phyloP scores from a whole-genome alignment of 2,113 vertebrate species.

The Merops nubicus region DNA sequence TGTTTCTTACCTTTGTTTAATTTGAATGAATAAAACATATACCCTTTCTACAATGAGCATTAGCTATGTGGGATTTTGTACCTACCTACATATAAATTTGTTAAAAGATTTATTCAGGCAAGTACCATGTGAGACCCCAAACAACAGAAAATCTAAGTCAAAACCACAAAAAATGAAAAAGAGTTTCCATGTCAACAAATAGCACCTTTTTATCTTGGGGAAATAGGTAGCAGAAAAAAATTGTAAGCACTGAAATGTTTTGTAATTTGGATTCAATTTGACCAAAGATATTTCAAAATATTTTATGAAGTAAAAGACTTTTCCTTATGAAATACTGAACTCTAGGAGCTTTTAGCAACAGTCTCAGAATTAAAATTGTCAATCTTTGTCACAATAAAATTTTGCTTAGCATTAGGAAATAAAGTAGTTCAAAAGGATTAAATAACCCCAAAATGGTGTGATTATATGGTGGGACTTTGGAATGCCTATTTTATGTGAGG shows the following conservation, averaged over 20 bases:
- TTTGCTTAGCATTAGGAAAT: background rate
- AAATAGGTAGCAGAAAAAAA: background rate
- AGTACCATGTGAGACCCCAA: background rate
- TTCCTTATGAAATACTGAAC: background rate
- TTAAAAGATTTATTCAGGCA: background rate
- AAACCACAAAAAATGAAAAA: background rate
- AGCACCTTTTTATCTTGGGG: background rate
- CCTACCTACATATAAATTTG: background rate
- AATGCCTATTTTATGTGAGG: background rate
- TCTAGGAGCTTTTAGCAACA: background rate
- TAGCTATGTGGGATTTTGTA: background rate
- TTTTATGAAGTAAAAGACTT: background rate
- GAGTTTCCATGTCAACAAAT: background rate
- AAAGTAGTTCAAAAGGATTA: background rate
- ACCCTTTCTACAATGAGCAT: background rate
- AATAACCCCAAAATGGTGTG: background rate
- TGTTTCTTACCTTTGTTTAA: background rate
- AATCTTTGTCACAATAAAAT: background rate
- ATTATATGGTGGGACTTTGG: background rate
- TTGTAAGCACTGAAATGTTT: background rate
- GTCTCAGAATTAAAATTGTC: background rate
- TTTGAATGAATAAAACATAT: background rate
- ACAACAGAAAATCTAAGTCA: background rate
- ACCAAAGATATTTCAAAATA: background rate
- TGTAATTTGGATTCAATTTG: background rate